phyloP scores from a whole-genome alignment of 2,797 vertebrate species.

The Carcharodon carcharias region DNA sequence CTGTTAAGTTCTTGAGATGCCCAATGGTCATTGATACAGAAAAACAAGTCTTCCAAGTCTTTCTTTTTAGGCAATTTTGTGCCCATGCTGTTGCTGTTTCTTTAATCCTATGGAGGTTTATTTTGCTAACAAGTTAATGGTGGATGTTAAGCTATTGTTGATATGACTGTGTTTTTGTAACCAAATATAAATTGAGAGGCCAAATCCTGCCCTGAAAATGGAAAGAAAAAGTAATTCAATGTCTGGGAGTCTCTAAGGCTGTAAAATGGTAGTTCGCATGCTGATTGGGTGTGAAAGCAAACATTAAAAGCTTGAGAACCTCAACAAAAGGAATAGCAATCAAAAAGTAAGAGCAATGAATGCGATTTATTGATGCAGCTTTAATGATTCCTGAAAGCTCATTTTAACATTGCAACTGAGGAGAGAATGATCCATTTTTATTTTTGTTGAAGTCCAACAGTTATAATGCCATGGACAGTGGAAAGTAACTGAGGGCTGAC shows the following conservation, averaged over 20 bases:
- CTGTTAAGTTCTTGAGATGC: too few relatives aligned
- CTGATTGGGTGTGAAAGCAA: neutral
- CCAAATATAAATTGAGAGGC: too few relatives aligned
- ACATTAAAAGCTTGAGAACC: neutral
- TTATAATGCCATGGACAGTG: neutral
- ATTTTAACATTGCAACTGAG: neutral
- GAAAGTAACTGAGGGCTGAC: neutral
- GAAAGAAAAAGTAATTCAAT: neutral
- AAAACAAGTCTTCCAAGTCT: too few relatives aligned
- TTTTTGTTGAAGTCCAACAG: neutral
- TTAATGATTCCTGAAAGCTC: neutral
- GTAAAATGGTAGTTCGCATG: neutral
- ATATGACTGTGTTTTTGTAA: neutral
- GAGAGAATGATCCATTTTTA: neutral
- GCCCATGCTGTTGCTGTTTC: too few relatives aligned
- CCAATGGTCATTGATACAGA: too few relatives aligned
- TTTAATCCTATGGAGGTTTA: too few relatives aligned
- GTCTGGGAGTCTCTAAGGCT: neutral
- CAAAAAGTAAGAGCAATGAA: neutral
- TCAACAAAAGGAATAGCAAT: neutral
- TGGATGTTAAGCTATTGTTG: neutral
- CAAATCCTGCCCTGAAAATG: too few relatives aligned
- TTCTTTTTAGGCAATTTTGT: too few relatives aligned
- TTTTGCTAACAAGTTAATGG: too few relatives aligned
- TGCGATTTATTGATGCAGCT: neutral